Conservation (phyloP, 2,888 invertebrate genomes). For the Dysmachus trigonus region DNA sequence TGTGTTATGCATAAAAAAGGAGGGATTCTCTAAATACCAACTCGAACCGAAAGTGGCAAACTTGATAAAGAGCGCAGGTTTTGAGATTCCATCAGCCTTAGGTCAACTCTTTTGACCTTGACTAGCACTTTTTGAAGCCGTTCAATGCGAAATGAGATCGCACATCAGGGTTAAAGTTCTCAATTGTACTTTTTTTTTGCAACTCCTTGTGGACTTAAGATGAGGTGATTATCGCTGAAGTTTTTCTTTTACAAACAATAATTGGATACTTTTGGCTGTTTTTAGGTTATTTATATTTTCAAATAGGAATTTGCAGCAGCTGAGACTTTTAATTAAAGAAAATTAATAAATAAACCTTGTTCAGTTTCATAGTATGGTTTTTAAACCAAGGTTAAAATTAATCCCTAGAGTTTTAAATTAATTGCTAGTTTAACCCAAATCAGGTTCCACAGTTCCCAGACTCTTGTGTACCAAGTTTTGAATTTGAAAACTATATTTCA, state of each 20-base stretch:
- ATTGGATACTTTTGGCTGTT: neutral
- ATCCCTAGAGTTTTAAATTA: too few relatives aligned
- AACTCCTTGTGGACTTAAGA: neutral
- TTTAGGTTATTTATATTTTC: neutral
- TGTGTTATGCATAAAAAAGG: neutral
- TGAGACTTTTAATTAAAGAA: too few relatives aligned
- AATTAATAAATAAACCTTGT: too few relatives aligned
- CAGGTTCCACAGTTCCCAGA: too few relatives aligned
- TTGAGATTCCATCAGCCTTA: neutral
- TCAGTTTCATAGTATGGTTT: too few relatives aligned
- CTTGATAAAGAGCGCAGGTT: neutral
- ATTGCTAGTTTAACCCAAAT: too few relatives aligned
- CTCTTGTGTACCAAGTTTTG: too few relatives aligned
- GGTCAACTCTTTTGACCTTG: neutral
- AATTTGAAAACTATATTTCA: too few relatives aligned
- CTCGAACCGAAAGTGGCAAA: neutral
- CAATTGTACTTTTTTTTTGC: neutral
- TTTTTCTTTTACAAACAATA: neutral
- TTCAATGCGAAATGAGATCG: neutral
- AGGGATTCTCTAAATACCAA: neutral
- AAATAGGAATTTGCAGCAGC: too few relatives aligned
- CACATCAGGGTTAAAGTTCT: neutral
- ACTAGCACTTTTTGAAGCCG: neutral
- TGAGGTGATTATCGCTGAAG: neutral
- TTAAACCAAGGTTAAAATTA: too few relatives aligned